Conservation (phyloP, 2,888 invertebrate species). For the Thalpophila matura region DNA sequence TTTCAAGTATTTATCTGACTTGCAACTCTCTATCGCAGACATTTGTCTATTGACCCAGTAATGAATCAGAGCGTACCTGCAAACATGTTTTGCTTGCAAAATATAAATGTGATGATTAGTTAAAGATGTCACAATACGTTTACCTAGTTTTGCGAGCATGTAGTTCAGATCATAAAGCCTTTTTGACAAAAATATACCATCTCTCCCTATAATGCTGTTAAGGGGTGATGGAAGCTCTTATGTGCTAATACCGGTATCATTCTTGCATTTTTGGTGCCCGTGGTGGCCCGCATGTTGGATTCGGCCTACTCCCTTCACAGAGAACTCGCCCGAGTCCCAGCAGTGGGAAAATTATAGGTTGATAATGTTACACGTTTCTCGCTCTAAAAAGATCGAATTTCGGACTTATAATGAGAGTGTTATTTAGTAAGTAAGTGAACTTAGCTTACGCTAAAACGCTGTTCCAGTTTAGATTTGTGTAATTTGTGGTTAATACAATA, state of each 20-base stretch:
- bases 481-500: neutral
- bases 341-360: too few species aligned
- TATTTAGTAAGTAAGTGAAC: neutral
- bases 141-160: constrained; percentile 6
- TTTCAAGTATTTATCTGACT: constrained; percentile 11
- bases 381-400: neutral
- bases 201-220: too few species aligned
- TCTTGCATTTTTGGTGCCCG: too few species aligned
- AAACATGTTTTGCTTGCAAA: constrained; percentile 35
- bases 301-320: too few species aligned
- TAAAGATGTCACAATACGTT: constrained; percentile 29
- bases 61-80: constrained; percentile 29
- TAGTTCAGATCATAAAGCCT: neutral
- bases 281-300: too few species aligned
- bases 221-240: too few species aligned
- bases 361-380: too few species aligned
- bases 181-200: too few species aligned
- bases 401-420: neutral
- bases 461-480: neutral
- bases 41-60: constrained; percentile 22
- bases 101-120: constrained; percentile 11
- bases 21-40: constrained; percentile 25
- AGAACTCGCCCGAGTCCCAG: too few species aligned
- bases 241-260: too few species aligned
- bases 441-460: neutral